phyloP scores from a whole-genome alignment of 2,113 vertebrate genomes.

The Muscicapa adusta region DNA sequence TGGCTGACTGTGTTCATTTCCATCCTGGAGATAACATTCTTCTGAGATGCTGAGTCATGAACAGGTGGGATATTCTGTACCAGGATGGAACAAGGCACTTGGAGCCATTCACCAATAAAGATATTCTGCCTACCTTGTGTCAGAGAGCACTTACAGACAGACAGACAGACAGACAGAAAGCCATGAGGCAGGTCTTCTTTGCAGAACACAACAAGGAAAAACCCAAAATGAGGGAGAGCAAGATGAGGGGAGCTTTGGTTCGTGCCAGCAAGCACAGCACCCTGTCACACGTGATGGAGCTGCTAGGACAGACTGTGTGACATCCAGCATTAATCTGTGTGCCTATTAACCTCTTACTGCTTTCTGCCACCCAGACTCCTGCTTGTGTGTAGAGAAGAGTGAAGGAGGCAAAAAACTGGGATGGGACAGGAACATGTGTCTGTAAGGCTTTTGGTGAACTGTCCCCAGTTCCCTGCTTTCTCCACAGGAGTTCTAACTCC shows the following conservation, averaged over 20 bases:
- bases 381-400: not conserved
- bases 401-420: not conserved
- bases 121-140: not conserved
- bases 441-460: not conserved
- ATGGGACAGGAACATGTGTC: not conserved
- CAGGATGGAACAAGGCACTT: not conserved
- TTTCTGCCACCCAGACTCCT: not conserved
- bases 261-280: not conserved
- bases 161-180: not conserved
- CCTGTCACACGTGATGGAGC: not conserved
- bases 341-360: not conserved
- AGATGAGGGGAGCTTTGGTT: not conserved
- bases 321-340: not conserved
- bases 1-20: not conserved
- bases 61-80: not conserved
- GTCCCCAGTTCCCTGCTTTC: not conserved
- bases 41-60: not conserved
- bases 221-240: not conserved
- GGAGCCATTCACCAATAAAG: not conserved
- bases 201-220: not conserved
- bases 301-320: not conserved
- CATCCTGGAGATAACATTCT: not conserved
- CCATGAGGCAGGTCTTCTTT: not conserved
- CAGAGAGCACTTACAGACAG: not conserved
- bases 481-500: not conserved